These are phyloP conservation scores for Loris lydekkerianus DNA, from an alignment of 2,797 vertebrate species.

Conservation along the genomic window DNA sequence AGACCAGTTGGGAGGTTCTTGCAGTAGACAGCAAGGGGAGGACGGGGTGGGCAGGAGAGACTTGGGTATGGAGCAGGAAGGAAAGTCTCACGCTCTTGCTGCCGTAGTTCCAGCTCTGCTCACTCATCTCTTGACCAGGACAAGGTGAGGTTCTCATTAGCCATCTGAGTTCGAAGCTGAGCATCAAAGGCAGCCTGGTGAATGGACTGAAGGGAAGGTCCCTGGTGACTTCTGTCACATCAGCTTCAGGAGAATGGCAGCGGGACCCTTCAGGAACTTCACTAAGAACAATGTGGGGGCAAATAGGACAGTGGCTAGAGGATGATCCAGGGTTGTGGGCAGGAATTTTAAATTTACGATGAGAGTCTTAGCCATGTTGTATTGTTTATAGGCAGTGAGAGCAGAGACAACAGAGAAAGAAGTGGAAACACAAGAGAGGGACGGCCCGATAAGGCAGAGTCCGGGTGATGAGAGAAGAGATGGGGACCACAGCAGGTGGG, in stretches of 20 bases:
- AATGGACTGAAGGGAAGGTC: background rate
- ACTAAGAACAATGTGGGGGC: background rate
- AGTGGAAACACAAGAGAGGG: background rate
- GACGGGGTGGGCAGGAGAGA: background rate
- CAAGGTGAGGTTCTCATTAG: background rate
- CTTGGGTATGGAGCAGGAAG: accelerated
- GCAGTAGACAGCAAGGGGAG: background rate
- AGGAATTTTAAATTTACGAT: background rate
- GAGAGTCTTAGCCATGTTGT: background rate
- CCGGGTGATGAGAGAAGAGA: background rate
- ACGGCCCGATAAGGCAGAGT: background rate
- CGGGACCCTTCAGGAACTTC: background rate
- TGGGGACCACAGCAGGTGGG: background rate
- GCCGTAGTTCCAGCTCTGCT: background rate
- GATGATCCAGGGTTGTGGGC: background rate
- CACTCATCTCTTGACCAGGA: background rate
- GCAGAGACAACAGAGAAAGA: background rate
- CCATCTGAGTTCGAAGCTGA: background rate
- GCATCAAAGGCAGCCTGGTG: background rate
- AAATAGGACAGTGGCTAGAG: background rate
- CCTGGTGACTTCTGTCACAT: background rate
- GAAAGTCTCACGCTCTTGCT: too few relatives aligned
- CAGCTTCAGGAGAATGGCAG: background rate
- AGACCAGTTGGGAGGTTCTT: background rate
- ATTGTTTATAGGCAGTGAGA: background rate